These are phyloP conservation scores for Slavum lentiscoides DNA, from an alignment of 2,888 invertebrate genomes.

Conservation along the genomic window DNA sequence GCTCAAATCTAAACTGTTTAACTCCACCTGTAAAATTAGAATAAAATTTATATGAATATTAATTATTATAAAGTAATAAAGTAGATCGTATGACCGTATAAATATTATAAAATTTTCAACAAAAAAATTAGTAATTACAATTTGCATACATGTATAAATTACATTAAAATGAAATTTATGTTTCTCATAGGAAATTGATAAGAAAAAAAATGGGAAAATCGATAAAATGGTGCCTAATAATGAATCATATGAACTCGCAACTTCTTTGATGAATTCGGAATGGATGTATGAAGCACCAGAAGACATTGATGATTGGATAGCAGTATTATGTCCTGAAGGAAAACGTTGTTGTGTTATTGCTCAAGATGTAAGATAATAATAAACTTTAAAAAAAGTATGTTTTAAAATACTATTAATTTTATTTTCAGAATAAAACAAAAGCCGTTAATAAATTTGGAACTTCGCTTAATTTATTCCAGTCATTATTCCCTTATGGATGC, in stretches of 20 bases:
- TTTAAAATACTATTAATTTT: background rate
- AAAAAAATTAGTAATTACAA: background rate
- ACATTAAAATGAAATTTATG: background rate
- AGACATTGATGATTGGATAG: constrained; percentile 73
- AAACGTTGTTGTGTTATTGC: constrained; percentile 81
- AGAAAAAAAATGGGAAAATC: background rate
- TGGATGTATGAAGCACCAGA: constrained; percentile 88
- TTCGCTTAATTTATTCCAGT: constrained; percentile 65
- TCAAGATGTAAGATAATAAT: constrained; percentile 62
- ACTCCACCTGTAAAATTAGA: background rate
- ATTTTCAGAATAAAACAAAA: constrained; percentile 70
- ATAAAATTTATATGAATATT: background rate
- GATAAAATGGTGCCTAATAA: background rate
- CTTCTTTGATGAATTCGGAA: constrained; percentile 80
- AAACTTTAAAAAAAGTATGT: background rate
- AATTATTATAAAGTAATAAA: background rate
- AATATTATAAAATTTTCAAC: background rate
- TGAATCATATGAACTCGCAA: constrained; percentile 41
- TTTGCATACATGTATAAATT: background rate
- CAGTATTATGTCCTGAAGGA: constrained; percentile 83
- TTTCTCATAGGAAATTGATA: constrained; percentile 24
- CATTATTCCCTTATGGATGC: constrained; percentile 76
- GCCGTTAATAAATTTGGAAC: constrained; percentile 71
- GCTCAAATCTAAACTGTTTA: background rate
- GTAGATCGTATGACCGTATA: background rate